Percentiles rank a stretch among this genome's conserved stretches.
phyloP scores from a whole-genome alignment of 1,140 invertebrate species.

The Theocolax elegans region DNA sequence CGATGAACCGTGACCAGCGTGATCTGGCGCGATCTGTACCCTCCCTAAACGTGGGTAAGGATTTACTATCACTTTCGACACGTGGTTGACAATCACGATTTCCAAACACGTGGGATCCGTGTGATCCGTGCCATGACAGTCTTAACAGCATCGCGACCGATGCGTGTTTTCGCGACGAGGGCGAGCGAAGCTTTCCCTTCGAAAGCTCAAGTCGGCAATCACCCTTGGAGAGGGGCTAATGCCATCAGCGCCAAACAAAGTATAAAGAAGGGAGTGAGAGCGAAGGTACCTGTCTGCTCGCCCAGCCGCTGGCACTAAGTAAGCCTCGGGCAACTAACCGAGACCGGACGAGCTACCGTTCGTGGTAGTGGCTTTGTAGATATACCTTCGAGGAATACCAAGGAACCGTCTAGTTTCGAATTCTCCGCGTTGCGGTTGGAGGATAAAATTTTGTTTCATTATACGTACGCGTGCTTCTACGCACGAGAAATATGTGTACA shows the following conservation, averaged over 20 bases:
- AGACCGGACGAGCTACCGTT: constrained; percentile 51
- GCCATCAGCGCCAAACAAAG: constrained; percentile 64
- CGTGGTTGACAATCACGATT: constrained; percentile 58
- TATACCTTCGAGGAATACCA: constrained; percentile 54
- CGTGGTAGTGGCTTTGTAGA: constrained; percentile 6
- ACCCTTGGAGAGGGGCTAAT: constrained; percentile 61
- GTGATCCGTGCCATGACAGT: constrained; percentile 53
- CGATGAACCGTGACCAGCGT: neutral
- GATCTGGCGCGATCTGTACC: too few species aligned
- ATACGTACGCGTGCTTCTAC: neutral
- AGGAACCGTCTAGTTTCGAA: constrained; percentile 41
- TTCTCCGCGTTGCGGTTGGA: neutral
- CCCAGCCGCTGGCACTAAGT: constrained; percentile 51
- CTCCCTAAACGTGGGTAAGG: too few species aligned
- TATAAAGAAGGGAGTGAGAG: constrained; percentile 57
- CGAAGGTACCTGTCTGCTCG: constrained; percentile 49
- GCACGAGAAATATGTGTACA: too few species aligned
- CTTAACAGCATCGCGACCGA: constrained; percentile 55
- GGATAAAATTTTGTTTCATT: neutral
- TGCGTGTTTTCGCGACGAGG: constrained; percentile 1
- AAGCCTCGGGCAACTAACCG: constrained; percentile 59
- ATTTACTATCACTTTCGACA: too few species aligned
- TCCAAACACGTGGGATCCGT: constrained; percentile 62
- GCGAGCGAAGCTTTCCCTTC: neutral
- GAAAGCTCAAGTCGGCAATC: constrained; percentile 58